phyloP scores from a whole-genome alignment of 2,888 invertebrate genomes.

The Sphaerophoria rueppellii region DNA sequence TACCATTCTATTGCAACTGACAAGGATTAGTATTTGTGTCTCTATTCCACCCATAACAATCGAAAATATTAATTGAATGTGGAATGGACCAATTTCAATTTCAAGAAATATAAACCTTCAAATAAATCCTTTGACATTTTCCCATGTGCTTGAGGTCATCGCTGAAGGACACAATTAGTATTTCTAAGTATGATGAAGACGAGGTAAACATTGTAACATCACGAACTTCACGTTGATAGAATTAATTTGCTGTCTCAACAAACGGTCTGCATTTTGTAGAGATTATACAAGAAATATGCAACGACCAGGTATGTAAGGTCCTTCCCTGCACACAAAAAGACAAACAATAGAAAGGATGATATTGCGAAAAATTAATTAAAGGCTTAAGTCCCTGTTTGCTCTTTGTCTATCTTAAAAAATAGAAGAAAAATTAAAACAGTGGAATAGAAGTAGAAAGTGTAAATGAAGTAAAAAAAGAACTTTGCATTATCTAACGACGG shows the following conservation, averaged over 20 bases:
- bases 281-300: conserved; percentile 15
- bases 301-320: not conserved
- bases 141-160: too few relatives aligned
- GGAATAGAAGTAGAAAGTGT: not conserved
- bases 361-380: conserved; percentile 40
- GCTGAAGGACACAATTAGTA: not conserved
- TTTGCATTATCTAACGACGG: conserved; percentile 29
- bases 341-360: conserved; percentile 11
- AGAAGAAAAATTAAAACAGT: not conserved
- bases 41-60: too few relatives aligned
- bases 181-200: conserved; percentile 4
- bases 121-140: too few relatives aligned
- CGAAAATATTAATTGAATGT: too few relatives aligned
- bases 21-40: too few relatives aligned
- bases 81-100: too few relatives aligned
- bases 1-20: too few relatives aligned
- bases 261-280: conserved; percentile 21
- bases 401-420: conserved; percentile 1
- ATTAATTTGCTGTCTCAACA: conserved; percentile 27
- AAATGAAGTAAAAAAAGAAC: not conserved
- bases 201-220: not conserved
- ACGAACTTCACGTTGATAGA: conserved; percentile 7
- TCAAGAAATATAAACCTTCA: too few relatives aligned
- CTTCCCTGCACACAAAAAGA: not conserved
- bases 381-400: conserved; percentile 34